Percentiles rank a stretch among this genome's conserved stretches.
These are phyloP conservation scores for Muntiacus reevesi DNA, from an alignment of 2,113 vertebrate genomes.

Conservation along the genomic window DNA sequence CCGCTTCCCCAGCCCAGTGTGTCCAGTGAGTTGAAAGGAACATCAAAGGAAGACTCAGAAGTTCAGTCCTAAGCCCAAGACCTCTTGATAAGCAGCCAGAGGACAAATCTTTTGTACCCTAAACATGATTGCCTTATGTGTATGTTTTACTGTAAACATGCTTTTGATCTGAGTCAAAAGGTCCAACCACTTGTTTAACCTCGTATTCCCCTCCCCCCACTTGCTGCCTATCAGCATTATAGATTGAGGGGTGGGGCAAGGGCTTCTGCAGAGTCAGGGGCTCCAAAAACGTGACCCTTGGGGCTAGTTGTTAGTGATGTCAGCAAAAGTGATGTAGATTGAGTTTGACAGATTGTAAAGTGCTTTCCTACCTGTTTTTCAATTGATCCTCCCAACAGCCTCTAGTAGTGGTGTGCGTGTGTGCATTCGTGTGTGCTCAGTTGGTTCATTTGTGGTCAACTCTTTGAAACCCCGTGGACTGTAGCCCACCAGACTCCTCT, in stretches of 20 bases:
- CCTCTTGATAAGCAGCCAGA: neutral
- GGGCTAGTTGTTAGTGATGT: neutral
- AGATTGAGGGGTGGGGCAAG: neutral
- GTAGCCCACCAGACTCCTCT: neutral
- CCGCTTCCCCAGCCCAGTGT: neutral
- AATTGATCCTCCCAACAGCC: neutral
- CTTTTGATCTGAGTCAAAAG: neutral
- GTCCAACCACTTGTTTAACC: neutral
- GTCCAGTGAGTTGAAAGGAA: neutral
- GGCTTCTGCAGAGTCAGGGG: neutral
- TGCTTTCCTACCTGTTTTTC: neutral
- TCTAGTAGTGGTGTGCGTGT: accelerated
- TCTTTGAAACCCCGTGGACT: neutral
- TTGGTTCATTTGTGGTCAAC: neutral
- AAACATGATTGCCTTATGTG: neutral
- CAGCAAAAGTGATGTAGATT: neutral
- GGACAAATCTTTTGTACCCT: neutral
- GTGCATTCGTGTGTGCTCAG: accelerated
- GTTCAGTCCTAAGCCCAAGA: neutral
- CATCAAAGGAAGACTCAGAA: neutral
- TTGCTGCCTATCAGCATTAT: neutral
- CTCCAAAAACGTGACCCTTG: neutral
- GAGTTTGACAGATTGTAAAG: neutral
- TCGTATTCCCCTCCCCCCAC: neutral
- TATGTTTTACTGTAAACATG: neutral